Evolutionary conservation across 1,140 invertebrate genomes (phyloP), one percentile per base, ranked within the genome.

Genomic region (Dreissena polymorpha): DNA sequence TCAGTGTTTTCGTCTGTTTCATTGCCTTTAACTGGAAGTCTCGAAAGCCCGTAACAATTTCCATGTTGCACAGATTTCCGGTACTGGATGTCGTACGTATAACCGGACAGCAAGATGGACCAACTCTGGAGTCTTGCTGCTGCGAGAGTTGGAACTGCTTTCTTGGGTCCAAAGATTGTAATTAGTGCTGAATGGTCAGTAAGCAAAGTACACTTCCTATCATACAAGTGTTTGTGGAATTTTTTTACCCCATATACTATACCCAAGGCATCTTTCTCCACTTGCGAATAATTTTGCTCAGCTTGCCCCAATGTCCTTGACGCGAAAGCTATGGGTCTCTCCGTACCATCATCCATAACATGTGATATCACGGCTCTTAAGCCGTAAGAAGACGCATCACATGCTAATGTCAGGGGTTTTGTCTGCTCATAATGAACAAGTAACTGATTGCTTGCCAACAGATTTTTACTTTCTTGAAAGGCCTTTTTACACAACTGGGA

Each of bases 211-310:
- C 90, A 79, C 57, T 80, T 83, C 21, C 84, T 87, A 10, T 90
- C 92, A 88, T 93, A 92, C 16, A 93, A 83, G 93, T 71, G 93
- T 53, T 91, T 86, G 90, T 89, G 90, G 93, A 94, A 84, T 90
- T 91, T 74, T 91, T 84, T 83, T 64, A 87, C 27, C 85, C 88
- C 89, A 88, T 91, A 50, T 85, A 94, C 77, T 8, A 93, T 89
- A 65, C 90, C 91, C 63, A 92, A 83, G 14, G 90, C 84, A 85
- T 94, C 93, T 75, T 93, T 93, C 85, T 94, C 93, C 27, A 93
- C 94, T 86, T 92, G 91, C 10, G 91, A 81, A 84, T 92, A 94
- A 39, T 90, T 90, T 68, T 81, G 57, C 84, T 94, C 89, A 50
- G 90, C 23, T 14, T 55, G 0, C 12, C 55, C 18, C 21, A 81